Base-by-base conservation (phyloP, 2,888 invertebrate species). In the Nymphalis c-album region DNA sequence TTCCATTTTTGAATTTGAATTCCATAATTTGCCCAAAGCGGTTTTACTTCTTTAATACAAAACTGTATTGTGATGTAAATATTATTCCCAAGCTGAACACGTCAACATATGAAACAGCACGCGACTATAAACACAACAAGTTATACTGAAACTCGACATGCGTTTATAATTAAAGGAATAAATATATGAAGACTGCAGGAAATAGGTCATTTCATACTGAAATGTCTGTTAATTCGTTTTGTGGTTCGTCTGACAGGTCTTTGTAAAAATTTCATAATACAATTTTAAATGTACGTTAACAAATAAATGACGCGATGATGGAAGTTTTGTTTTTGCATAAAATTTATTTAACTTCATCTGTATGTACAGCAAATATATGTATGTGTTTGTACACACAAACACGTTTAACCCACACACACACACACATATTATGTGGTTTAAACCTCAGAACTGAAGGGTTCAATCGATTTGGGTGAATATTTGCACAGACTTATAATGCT, bases 151-250 rank as follows among this genome's bases (percentile, higher is more conserved):
- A 65, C 60, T 46, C 47, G 65, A 58, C 60, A 40, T 35, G 53
- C 65, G 58, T 64, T 66, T 55, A 48, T 60, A 61, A 61, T 57
- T 57, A 57, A 57, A 57, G 57, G 57, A 57, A 57, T 18, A 40
- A 57, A 57, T 57, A 57, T 40, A 57, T 3, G 31, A 55, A 31
- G 31, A 17, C 40, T 13, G 53, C 53, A 18, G 57, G 10, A 57
- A 35, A 57, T 57, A 57, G 57, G 57, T 57, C 57, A 18, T 35
- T 57, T 57, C 40, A 57, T 57, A 18, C 57, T n/a, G 35, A 13
- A 35, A 18, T 57, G 17, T 40, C 31, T 57, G 50, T 20, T 50
- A 20, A 50, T 50, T 50, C 50, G n/a, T 20, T 50, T 50, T 10
- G 20, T 13, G 18, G 10, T 50, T 17, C 48, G 50, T 50, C 50